Percentiles rank a stretch among this genome's conserved stretches.
phyloP scores from a whole-genome alignment of 2,113 vertebrate genomes.

The Anguilla japonica region DNA sequence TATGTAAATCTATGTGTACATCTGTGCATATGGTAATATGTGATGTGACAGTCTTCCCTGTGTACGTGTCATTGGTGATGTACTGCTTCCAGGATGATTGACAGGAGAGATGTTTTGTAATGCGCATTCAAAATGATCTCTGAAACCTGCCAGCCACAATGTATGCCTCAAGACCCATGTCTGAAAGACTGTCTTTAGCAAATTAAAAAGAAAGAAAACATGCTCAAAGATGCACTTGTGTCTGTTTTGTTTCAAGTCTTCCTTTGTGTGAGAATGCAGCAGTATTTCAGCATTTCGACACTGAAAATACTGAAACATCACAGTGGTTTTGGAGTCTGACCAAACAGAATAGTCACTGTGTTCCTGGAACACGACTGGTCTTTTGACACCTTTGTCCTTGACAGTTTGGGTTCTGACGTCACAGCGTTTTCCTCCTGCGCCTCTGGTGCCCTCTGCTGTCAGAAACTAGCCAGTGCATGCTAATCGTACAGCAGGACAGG shows the following conservation, averaged over 20 bases:
- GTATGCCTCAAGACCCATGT: conserved; percentile 10
- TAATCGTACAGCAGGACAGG: neutral
- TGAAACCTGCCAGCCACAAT: neutral
- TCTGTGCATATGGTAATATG: neutral
- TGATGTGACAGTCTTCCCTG: conserved; percentile 1
- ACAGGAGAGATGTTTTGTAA: conserved; percentile 16
- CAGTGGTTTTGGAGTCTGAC: neutral
- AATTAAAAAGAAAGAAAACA: conserved; percentile 10
- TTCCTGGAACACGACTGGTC: neutral
- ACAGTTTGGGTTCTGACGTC: neutral
- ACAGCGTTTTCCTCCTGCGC: neutral
- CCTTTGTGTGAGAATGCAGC: neutral
- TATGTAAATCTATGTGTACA: conserved; percentile 2
- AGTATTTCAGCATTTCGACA: no score
- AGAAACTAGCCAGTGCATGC: neutral
- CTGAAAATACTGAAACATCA: neutral
- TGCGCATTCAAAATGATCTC: neutral
- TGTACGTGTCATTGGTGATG: neutral
- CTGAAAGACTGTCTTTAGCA: neutral
- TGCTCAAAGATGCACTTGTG: neutral
- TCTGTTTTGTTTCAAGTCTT: neutral
- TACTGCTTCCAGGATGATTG: neutral
- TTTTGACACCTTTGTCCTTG: neutral
- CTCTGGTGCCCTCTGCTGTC: neutral
- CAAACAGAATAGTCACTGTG: neutral